Percentiles rank a stretch among this genome's conserved stretches.
phyloP scores from a whole-genome alignment of 2,113 vertebrate species.

The Orientallactaga bullata region DNA sequence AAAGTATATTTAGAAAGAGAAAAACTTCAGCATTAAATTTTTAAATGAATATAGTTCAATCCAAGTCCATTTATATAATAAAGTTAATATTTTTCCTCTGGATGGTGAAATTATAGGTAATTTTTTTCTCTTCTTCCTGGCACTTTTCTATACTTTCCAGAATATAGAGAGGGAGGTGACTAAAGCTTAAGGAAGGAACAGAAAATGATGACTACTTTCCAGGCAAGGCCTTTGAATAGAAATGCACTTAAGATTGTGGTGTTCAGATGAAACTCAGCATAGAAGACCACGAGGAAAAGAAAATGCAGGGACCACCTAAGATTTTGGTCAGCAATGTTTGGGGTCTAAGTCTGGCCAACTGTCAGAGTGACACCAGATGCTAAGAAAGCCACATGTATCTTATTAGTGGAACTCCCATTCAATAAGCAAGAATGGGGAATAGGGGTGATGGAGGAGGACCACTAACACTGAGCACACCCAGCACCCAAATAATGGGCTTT shows the following conservation, averaged over 20 bases:
- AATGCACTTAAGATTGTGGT: not conserved
- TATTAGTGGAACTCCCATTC: not conserved
- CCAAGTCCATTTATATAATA: constrained; percentile 66
- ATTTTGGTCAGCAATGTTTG: not conserved
- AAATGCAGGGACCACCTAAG: not conserved
- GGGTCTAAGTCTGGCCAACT: not conserved
- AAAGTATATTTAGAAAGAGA: constrained; percentile 74
- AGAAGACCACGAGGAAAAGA: not conserved
- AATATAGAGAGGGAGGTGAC: not conserved
- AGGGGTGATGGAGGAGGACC: not conserved
- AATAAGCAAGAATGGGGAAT: not conserved
- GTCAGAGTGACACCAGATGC: not conserved
- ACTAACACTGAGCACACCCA: not conserved
- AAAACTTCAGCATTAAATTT: constrained; percentile 65
- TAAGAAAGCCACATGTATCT: not conserved
- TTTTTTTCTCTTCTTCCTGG: constrained; percentile 55
- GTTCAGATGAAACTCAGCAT: not conserved
- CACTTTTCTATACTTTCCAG: constrained; percentile 65
- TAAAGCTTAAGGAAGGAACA: constrained; percentile 38
- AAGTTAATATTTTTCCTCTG: constrained; percentile 38
- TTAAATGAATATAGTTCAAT: constrained; percentile 49
- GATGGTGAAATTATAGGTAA: constrained; percentile 55
- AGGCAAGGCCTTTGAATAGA: not conserved
- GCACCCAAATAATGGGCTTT: too few species aligned
- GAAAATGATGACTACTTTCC: not conserved